These are phyloP conservation scores for Alosa alosa DNA, from an alignment of 2,113 vertebrate genomes.

Conservation along the genomic window DNA sequence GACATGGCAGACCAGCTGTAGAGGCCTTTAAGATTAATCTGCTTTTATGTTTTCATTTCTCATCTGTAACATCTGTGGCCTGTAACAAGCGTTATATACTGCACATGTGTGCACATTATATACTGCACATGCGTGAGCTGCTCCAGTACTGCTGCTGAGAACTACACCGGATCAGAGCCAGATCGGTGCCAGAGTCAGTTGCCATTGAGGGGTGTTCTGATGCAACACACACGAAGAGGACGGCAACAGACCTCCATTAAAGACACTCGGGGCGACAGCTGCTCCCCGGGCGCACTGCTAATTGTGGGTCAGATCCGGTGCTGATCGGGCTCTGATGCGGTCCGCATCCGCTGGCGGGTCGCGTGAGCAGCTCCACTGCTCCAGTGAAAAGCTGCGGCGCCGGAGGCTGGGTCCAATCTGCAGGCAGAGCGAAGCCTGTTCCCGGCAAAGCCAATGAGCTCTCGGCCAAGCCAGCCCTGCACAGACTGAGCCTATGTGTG, in stretches of 20 bases:
- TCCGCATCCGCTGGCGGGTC: neutral
- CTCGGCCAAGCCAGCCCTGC: too few relatives aligned
- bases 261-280: neutral
- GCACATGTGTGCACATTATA: too few relatives aligned
- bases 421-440: too few relatives aligned
- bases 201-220: neutral
- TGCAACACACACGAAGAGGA: neutral
- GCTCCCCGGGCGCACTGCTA: neutral
- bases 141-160: neutral
- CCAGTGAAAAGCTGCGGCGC: too few relatives aligned
- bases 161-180: neutral
- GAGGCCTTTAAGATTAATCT: neutral
- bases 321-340: neutral
- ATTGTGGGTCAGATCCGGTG: neutral
- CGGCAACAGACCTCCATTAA: neutral
- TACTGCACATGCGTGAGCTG: neutral
- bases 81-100: too few relatives aligned
- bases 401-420: too few relatives aligned
- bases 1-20: neutral
- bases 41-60: neutral
- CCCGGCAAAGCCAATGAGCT: too few relatives aligned
- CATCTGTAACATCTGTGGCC: too few relatives aligned
- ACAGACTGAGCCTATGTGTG: too few relatives aligned
- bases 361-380: too few relatives aligned
- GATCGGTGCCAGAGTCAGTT: neutral